Conservation (phyloP, 2,888 invertebrate genomes). For the Anticlea derivata region DNA sequence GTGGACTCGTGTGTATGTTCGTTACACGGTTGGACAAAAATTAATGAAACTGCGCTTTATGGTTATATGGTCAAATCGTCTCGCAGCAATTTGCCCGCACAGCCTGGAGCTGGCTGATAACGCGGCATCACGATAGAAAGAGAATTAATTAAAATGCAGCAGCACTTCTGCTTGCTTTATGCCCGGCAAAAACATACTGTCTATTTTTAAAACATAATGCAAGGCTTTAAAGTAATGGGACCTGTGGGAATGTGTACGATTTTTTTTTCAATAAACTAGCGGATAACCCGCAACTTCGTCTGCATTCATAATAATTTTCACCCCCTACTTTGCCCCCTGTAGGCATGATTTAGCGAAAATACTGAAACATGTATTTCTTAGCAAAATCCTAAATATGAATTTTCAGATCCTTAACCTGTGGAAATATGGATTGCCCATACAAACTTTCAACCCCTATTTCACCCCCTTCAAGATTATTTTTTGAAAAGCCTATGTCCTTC, state of each 20-base stretch:
- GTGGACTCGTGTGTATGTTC: neutral
- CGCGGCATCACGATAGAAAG: conserved; percentile 80
- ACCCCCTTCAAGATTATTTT: too few relatives aligned
- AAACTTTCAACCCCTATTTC: too few relatives aligned
- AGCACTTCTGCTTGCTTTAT: conserved; percentile 74
- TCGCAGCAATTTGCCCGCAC: conserved; percentile 74
- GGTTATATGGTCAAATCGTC: conserved; percentile 61
- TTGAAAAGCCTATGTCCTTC: too few relatives aligned
- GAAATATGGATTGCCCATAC: too few relatives aligned
- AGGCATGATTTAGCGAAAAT: too few relatives aligned
- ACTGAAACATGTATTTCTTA: too few relatives aligned
- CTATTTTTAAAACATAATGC: conserved; percentile 30
- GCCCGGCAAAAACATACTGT: conserved; percentile 42
- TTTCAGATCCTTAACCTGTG: too few relatives aligned
- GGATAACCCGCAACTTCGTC: too few relatives aligned
- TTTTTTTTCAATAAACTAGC: too few relatives aligned
- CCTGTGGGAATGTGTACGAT: conserved; percentile 1
- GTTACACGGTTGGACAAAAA: conserved; percentile 27
- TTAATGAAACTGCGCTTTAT: conserved; percentile 56
- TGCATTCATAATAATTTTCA: too few relatives aligned
- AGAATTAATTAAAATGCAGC: conserved; percentile 83
- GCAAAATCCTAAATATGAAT: too few relatives aligned
- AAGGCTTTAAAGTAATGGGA: conserved; percentile 17
- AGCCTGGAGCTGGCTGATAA: conserved; percentile 76
- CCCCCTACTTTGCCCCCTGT: too few relatives aligned